Conservation (phyloP, 2,888 invertebrate genomes). For the Deilephila porcellus region DNA sequence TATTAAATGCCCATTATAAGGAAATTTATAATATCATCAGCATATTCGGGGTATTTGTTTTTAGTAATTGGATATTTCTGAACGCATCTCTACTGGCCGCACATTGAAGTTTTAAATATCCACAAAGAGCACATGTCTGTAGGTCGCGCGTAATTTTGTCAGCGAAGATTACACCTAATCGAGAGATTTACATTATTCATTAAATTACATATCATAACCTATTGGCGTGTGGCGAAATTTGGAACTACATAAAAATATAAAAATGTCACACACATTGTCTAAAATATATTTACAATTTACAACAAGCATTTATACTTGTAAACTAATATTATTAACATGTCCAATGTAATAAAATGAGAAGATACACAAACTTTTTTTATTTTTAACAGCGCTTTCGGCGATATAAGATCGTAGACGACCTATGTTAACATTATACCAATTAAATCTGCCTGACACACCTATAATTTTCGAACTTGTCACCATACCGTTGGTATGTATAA, state of each 20-base stretch:
- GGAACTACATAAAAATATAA: no score
- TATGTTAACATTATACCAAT: not conserved
- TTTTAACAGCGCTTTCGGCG: no score
- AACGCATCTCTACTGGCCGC: constrained; percentile 11
- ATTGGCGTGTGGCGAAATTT: no score
- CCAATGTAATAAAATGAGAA: no score
- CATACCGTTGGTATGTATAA: not conserved
- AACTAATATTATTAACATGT: no score
- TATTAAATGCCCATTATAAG: no score
- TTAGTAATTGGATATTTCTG: not conserved
- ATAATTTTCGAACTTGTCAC: not conserved
- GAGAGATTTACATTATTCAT: not conserved
- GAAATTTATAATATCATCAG: no score
- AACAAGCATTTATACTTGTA: no score
- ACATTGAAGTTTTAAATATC: constrained; percentile 1
- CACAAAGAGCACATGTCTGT: not conserved
- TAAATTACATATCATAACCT: not conserved
- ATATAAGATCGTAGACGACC: no score
- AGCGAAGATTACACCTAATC: not conserved
- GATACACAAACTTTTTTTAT: no score
- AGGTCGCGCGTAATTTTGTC: constrained; percentile 1
- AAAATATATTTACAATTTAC: no score
- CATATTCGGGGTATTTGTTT: not conserved
- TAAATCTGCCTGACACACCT: not conserved
- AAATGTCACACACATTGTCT: no score